These are phyloP conservation scores for Tupaia tana DNA, from an alignment of 2,113 vertebrate species.

Conservation along the genomic window DNA sequence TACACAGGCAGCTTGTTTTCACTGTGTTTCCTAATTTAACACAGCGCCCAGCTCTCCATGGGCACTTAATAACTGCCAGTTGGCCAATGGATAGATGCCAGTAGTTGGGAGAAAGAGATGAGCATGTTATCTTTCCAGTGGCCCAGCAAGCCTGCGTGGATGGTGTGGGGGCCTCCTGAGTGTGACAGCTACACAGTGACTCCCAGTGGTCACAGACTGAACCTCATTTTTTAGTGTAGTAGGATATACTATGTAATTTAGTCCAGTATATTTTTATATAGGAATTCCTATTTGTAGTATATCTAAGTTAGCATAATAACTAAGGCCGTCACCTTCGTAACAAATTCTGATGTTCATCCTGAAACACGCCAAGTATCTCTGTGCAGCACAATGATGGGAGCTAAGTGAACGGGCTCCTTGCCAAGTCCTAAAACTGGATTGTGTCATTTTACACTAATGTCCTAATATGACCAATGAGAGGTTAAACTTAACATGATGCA, in stretches of 20 bases:
- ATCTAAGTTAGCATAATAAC: not conserved
- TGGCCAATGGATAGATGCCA: constrained; percentile 61
- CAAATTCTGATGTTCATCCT: not conserved
- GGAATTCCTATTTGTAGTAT: not conserved
- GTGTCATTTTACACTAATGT: constrained; percentile 26
- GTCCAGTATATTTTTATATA: not conserved
- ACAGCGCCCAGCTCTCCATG: constrained; percentile 55
- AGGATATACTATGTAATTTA: not conserved
- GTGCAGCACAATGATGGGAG: not conserved
- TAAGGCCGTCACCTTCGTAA: not conserved
- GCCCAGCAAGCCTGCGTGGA: not conserved
- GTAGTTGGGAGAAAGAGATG: constrained; percentile 10
- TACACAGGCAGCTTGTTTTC: constrained; percentile 17
- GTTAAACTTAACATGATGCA: not conserved
- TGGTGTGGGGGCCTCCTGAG: not conserved
- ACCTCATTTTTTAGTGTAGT: not conserved
- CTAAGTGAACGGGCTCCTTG: not conserved
- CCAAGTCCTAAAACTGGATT: not conserved
- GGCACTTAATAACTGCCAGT: constrained; percentile 64
- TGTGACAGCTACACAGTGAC: constrained; percentile 70
- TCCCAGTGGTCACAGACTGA: constrained; percentile 67
- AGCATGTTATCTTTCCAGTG: not conserved
- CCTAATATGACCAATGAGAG: not conserved
- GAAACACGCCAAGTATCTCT: not conserved
- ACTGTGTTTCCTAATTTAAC: constrained; percentile 56